These are phyloP conservation scores for Agriotes lineatus DNA, from an alignment of 2,888 invertebrate species.

Conservation along the genomic window DNA sequence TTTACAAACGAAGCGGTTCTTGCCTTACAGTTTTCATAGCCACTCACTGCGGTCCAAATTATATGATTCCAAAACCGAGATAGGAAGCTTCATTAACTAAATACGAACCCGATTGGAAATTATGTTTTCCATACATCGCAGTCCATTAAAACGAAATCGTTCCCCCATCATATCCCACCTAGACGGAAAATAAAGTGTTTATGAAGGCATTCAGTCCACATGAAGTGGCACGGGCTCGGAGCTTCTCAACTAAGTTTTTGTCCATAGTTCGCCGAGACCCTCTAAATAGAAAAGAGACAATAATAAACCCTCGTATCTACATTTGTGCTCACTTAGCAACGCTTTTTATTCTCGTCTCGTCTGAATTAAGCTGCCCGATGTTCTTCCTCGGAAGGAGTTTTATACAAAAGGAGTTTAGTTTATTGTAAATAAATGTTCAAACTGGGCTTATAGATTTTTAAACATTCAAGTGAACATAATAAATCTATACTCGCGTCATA, in stretches of 20 bases:
- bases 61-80: too few relatives aligned
- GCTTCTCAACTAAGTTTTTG: not conserved
- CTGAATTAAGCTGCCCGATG: conserved; percentile 12
- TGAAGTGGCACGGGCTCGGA: conserved; percentile 20
- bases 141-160: not conserved
- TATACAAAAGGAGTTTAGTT: conserved; percentile 9
- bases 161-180: conserved; percentile 3
- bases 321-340: conserved; percentile 17
- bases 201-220: conserved; percentile 4
- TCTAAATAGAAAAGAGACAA: conserved; percentile 11
- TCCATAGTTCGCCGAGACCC: not conserved
- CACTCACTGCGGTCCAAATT: too few relatives aligned
- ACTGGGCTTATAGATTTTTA: too few relatives aligned
- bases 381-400: conserved; percentile 6
- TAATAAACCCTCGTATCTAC: conserved; percentile 14
- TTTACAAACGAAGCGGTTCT: too few relatives aligned
- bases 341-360: conserved; percentile 23
- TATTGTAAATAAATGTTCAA: not conserved
- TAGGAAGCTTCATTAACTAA: too few relatives aligned
- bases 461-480: too few relatives aligned
- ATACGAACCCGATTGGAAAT: not conserved
- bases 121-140: not conserved
- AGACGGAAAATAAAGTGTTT: conserved; percentile 7
- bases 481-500: too few relatives aligned
- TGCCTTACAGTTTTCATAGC: too few relatives aligned